Evolutionary conservation across 2,888 invertebrate genomes (phyloP).

Genomic region (Aleiodes leptofemur): DNA sequence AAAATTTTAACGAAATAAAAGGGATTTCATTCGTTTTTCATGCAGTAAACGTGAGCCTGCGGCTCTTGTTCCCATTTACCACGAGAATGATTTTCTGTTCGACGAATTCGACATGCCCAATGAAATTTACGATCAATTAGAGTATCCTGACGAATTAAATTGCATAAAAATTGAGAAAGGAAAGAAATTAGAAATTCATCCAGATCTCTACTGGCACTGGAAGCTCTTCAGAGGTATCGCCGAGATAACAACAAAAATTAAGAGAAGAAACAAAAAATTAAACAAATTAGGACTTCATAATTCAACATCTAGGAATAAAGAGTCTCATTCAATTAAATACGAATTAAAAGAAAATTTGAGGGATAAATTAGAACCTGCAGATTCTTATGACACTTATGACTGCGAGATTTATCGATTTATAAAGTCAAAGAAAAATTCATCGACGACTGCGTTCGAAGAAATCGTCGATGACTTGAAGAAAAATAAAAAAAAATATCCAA

Average conservation of each 20-base stretch:
- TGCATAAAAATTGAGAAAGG: slow-evolving; percentile 19
- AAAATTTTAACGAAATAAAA: no score
- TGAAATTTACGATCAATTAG: neutral
- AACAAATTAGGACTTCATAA: slow-evolving; percentile 28
- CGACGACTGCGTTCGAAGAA: slow-evolving; percentile 35
- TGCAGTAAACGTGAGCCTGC: neutral
- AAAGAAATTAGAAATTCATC: slow-evolving; percentile 15
- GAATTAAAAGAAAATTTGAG: neutral
- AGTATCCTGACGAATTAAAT: neutral
- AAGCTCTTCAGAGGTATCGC: slow-evolving; percentile 19
- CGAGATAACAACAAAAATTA: slow-evolving; percentile 7
- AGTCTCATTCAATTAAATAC: slow-evolving; percentile 1
- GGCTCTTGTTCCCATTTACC: slow-evolving; percentile 8
- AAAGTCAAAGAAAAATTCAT: slow-evolving; percentile 22
- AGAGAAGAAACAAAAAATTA: slow-evolving; percentile 22
- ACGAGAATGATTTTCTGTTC: slow-evolving; percentile 10
- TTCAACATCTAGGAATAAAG: neutral
- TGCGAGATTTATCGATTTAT: slow-evolving; percentile 50
- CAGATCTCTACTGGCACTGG: slow-evolving; percentile 36
- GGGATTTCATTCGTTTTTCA: no score
- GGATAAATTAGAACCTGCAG: slow-evolving; percentile 22
- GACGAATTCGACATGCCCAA: slow-evolving; percentile 16
- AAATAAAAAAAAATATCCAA: slow-evolving; percentile 24
- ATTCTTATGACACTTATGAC: slow-evolving; percentile 48
- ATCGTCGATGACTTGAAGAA: slow-evolving; percentile 21